Conservation (phyloP, 2,888 invertebrate species). For the Encarsia formosa region DNA sequence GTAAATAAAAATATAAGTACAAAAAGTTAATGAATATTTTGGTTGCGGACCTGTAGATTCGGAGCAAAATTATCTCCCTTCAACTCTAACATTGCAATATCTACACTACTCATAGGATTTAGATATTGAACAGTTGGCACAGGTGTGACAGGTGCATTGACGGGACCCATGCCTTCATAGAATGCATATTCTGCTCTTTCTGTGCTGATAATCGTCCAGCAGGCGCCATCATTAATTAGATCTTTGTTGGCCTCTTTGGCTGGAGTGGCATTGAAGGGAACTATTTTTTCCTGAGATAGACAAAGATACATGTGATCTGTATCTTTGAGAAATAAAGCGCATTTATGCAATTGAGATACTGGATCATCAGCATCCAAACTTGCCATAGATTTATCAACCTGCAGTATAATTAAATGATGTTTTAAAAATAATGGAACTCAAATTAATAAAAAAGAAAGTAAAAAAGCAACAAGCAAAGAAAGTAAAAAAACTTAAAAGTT, state of each 20-base stretch:
- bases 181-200: conserved; percentile 99
- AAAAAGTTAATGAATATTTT: background rate
- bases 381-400: conserved; percentile 97
- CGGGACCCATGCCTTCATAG: conserved; percentile 70
- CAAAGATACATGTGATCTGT: conserved; percentile 98
- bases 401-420: too few relatives aligned
- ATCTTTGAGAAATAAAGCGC: conserved; percentile 99
- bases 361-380: conserved; percentile 55
- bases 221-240: conserved; percentile 23
- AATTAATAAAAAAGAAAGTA: too few relatives aligned
- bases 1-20: background rate
- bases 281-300: conserved; percentile 95
- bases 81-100: conserved; percentile 71
- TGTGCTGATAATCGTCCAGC: conserved; percentile 47
- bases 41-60: conserved; percentile 64
- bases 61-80: conserved; percentile 96
- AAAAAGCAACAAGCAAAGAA: too few relatives aligned
- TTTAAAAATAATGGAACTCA: too few relatives aligned
- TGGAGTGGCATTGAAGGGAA: conserved; percentile 93
- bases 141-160: conserved; percentile 83
- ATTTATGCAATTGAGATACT: conserved; percentile 59
- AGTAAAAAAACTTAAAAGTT: too few relatives aligned
- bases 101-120: conserved; percentile 18
- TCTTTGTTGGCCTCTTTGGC: conserved; percentile 22
- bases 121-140: conserved; percentile 90